Conservation (phyloP, 2,797 vertebrate genomes). For the Esox lucius region DNA sequence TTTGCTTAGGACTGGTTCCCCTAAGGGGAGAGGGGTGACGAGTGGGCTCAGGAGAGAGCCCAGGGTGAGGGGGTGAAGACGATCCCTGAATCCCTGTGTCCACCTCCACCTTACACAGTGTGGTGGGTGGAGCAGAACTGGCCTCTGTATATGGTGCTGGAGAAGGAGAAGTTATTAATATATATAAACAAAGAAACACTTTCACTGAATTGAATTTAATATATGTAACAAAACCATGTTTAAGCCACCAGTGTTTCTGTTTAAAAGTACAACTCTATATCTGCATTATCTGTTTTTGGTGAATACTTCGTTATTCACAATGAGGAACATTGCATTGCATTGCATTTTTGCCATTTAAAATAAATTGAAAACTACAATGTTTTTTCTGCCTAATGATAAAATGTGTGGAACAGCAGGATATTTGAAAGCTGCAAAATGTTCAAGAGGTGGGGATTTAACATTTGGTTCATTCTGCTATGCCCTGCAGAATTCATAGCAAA, state of each 20-base stretch:
- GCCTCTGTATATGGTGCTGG: conserved; percentile 28
- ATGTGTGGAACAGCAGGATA: too few relatives aligned
- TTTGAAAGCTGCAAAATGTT: too few relatives aligned
- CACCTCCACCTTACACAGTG: conserved; percentile 52
- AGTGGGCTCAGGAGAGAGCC: conserved; percentile 24
- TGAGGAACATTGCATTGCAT: too few relatives aligned
- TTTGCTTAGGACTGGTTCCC: conserved; percentile 27
- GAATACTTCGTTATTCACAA: too few relatives aligned
- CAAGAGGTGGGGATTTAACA: too few relatives aligned
- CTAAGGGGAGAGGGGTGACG: conserved; percentile 28
- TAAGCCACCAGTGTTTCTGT: background rate
- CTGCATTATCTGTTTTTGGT: background rate
- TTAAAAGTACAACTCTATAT: background rate
- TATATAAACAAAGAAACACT: too few relatives aligned
- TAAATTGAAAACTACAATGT: too few relatives aligned
- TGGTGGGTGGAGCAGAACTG: background rate
- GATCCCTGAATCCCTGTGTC: conserved; percentile 15
- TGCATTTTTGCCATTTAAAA: too few relatives aligned
- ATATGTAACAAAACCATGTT: background rate
- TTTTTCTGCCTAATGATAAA: too few relatives aligned
- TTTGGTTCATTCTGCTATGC: too few relatives aligned
- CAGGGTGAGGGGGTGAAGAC: conserved; percentile 25
- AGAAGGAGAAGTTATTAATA: background rate
- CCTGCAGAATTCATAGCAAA: too few relatives aligned
- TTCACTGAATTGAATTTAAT: background rate